A percentile compares a stretch with the other conserved stretches of the same genome.
Evolutionary conservation across 2,797 vertebrate genomes (phyloP).

Genomic region (Cygnus olor): DNA sequence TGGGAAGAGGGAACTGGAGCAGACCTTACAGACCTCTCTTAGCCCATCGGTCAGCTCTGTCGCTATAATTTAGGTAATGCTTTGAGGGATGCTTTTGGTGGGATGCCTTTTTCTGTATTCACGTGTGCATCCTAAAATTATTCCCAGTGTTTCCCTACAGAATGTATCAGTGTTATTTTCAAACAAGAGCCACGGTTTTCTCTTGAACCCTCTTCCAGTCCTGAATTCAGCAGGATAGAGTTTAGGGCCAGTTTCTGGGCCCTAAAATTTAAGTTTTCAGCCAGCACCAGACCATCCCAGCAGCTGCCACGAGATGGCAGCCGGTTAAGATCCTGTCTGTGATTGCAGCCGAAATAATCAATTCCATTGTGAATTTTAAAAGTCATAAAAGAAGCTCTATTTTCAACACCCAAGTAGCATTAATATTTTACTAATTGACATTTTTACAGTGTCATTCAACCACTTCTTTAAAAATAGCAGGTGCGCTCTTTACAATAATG

Average conservation of each 20-base stretch:
- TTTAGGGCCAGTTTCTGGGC: background rate
- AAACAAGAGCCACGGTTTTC: background rate
- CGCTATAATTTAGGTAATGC: accelerated
- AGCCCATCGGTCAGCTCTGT: background rate
- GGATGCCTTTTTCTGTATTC: accelerated
- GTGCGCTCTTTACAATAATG: background rate
- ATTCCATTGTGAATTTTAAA: background rate
- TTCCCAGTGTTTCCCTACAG: background rate
- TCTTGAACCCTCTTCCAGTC: background rate
- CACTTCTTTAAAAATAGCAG: slow-evolving; percentile 26
- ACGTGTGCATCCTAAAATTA: accelerated
- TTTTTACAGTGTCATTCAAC: slow-evolving; percentile 36
- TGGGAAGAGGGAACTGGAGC: background rate
- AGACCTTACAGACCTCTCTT: background rate
- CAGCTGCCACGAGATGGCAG: slow-evolving; percentile 79
- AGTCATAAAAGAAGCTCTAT: slow-evolving; percentile 7
- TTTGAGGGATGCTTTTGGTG: background rate
- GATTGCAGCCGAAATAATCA: background rate
- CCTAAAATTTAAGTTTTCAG: accelerated
- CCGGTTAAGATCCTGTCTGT: slow-evolving; percentile 37
- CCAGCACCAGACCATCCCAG: slow-evolving; percentile 15
- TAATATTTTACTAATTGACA: slow-evolving; percentile 59
- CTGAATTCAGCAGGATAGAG: accelerated
- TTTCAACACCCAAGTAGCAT: background rate
- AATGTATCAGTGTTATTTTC: accelerated